These are phyloP conservation scores for Anarhynchus alexandrinus DNA, from an alignment of 2,113 vertebrate genomes.

Conservation along the genomic window DNA sequence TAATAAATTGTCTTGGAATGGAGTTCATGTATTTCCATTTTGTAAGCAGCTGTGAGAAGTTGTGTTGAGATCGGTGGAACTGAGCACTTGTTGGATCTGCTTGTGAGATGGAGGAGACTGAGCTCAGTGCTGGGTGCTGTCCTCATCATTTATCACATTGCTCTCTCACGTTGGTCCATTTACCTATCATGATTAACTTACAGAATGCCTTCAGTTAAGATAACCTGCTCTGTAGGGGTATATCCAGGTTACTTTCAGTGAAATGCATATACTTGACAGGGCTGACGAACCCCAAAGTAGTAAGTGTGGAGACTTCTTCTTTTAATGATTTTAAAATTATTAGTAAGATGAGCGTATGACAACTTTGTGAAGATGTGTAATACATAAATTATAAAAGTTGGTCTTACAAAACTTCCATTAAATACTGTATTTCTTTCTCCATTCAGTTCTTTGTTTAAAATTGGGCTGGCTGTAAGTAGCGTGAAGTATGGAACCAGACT, in stretches of 20 bases:
- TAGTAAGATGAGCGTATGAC: background rate
- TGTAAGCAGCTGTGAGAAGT: background rate
- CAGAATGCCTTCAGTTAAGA: background rate
- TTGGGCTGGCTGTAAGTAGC: background rate
- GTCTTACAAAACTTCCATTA: background rate
- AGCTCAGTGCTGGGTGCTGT: background rate
- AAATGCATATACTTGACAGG: background rate
- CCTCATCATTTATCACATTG: background rate
- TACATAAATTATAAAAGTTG: background rate
- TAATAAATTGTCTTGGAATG: background rate
- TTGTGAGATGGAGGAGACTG: background rate
- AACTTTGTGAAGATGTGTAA: background rate
- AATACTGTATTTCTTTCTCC: background rate
- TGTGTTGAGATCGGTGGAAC: background rate
- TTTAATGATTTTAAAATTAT: background rate
- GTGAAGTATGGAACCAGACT: background rate
- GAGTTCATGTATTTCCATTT: background rate
- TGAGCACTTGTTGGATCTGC: background rate
- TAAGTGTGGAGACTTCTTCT: background rate
- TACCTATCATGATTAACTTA: background rate
- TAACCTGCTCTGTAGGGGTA: background rate
- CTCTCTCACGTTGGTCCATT: background rate
- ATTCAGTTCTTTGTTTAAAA: background rate
- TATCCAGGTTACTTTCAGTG: background rate
- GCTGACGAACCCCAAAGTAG: background rate